Conservation (phyloP, 2,113 vertebrate species). For the Cheirogaleus medius region DNA sequence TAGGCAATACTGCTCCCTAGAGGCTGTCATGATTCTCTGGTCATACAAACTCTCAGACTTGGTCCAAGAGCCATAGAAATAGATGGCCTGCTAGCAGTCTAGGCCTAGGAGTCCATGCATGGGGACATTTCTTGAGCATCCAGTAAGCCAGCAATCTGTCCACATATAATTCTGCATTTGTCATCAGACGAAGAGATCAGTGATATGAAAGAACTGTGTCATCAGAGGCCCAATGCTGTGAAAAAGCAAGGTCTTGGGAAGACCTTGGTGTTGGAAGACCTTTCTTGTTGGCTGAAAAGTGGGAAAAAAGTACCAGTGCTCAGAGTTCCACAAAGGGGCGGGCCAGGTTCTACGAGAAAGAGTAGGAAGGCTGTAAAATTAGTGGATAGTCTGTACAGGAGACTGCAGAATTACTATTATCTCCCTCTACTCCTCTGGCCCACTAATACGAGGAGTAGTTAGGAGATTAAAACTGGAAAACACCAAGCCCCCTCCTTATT, state of each 20-base stretch:
- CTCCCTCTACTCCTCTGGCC: not conserved
- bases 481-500: not conserved
- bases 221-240: not conserved
- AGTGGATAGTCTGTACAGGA: fast-evolving
- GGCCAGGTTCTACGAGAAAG: not conserved
- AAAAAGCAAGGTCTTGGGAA: not conserved
- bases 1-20: constrained; percentile 32
- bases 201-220: not conserved
- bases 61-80: not conserved
- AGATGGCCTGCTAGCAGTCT: not conserved
- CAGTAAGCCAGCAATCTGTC: not conserved
- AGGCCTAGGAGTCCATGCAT: not conserved
- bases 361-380: too few species aligned
- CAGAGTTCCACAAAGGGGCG: not conserved
- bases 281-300: not conserved
- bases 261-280: too few species aligned
- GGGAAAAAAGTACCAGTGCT: not conserved
- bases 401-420: not conserved
- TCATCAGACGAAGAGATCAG: not conserved
- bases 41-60: not conserved
- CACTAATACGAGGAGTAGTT: not conserved
- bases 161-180: not conserved
- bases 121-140: not conserved
- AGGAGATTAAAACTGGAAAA: not conserved
- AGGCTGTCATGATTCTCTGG: not conserved